Percentiles rank a stretch among this genome's conserved stretches.
Conservation (phyloP, 2,797 vertebrate genomes). For the Apogon hyalosoma region DNA sequence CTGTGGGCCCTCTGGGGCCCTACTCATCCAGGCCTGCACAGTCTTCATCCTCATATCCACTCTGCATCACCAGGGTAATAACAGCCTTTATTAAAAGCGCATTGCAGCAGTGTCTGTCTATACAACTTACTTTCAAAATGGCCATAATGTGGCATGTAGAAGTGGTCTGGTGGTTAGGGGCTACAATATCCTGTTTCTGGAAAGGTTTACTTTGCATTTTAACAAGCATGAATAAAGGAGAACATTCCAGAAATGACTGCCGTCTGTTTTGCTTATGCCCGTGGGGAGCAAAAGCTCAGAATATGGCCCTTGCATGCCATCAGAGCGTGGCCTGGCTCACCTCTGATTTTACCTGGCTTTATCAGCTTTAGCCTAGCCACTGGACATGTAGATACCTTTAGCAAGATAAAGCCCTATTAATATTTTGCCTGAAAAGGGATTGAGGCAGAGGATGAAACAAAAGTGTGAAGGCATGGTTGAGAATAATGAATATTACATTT, state of each 20-base stretch:
- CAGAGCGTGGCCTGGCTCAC: constrained; percentile 73
- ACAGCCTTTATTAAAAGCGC: constrained; percentile 88
- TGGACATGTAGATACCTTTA: constrained; percentile 54
- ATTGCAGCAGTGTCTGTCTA: constrained; percentile 79
- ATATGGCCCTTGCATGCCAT: constrained; percentile 66
- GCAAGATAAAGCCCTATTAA: constrained; percentile 29
- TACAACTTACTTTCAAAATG: constrained; percentile 77
- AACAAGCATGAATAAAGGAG: constrained; percentile 85
- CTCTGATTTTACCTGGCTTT: constrained; percentile 73
- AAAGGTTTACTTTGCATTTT: constrained; percentile 86
- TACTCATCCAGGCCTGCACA: constrained; percentile 74
- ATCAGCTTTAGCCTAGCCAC: constrained; percentile 57
- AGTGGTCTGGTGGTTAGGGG: constrained; percentile 80
- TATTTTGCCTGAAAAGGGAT: constrained; percentile 23
- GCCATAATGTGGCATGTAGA: constrained; percentile 79
- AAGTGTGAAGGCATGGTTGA: constrained; percentile 11
- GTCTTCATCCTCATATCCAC: constrained; percentile 80
- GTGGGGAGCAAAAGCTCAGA: constrained; percentile 62
- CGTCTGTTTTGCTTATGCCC: constrained; percentile 76
- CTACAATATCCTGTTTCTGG: constrained; percentile 87
- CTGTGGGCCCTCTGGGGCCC: constrained; percentile 77
- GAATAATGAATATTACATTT: constrained; percentile 33
- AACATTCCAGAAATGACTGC: constrained; percentile 85
- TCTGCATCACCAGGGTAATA: constrained; percentile 82
- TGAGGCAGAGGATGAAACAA: constrained; percentile 19